Evolutionary conservation across 2,797 vertebrate species (phyloP).

Genomic region (Arremon aurantiirostris): DNA sequence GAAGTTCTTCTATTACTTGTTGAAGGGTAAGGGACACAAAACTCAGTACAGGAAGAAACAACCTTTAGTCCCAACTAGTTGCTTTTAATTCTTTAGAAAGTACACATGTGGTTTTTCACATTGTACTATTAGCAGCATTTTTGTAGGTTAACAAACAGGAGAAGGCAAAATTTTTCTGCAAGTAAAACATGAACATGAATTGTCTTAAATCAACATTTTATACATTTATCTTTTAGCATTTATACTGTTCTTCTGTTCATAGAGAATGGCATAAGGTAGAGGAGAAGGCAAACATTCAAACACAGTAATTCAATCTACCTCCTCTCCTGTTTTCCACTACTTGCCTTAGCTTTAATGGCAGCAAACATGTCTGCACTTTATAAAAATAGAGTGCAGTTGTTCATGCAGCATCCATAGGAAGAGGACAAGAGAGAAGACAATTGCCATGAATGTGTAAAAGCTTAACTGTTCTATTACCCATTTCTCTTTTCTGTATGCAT

Average conservation of each 20-base stretch:
- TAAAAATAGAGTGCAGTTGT: constrained; percentile 70
- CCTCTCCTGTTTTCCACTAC: not conserved
- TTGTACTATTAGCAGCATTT: not conserved
- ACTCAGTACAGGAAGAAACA: not conserved
- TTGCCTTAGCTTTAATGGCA: constrained; percentile 43
- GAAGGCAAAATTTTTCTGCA: not conserved
- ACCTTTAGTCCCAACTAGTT: not conserved
- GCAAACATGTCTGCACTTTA: constrained; percentile 31
- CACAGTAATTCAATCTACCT: constrained; percentile 40
- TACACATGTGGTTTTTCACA: not conserved
- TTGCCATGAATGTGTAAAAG: not conserved
- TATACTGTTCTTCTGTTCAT: not conserved
- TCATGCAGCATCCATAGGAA: constrained; percentile 14
- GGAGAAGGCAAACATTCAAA: constrained; percentile 14
- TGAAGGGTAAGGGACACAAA: constrained; percentile 19
- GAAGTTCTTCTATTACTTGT: constrained; percentile 11
- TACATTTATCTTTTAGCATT: not conserved
- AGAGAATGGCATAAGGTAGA: constrained; percentile 4
- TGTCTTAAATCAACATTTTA: not conserved
- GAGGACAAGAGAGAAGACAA: not conserved
- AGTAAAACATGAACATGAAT: not conserved
- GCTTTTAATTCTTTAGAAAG: not conserved
- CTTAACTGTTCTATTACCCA: not conserved
- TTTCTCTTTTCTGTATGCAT: constrained; percentile 4
- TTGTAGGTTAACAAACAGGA: not conserved